A percentile compares a stretch with the other conserved stretches of the same genome.
Conservation (phyloP, 1,140 invertebrate species). For the Maniola jurtina region DNA sequence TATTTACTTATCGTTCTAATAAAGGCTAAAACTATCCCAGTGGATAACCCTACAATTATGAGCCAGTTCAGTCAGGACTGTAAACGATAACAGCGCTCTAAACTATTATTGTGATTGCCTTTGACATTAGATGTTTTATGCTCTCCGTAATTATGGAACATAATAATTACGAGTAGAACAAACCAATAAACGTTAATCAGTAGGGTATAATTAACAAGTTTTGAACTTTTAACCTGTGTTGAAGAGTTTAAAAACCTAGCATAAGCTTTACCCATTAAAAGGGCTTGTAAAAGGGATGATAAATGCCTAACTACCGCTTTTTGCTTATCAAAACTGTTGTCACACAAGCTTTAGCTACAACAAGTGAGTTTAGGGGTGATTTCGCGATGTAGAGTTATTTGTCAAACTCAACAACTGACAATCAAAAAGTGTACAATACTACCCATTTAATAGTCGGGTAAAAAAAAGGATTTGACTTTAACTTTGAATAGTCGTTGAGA, state of each 20-base stretch:
- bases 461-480: too few species aligned
- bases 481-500: too few species aligned
- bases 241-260: not conserved
- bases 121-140: slow-evolving; percentile 19
- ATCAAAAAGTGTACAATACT: too few species aligned
- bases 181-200: slow-evolving; percentile 5
- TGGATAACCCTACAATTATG: slow-evolving; percentile 61
- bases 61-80: slow-evolving; percentile 42
- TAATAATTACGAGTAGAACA: not conserved
- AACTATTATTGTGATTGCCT: slow-evolving; percentile 21
- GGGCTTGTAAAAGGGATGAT: too few species aligned
- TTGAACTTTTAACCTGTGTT: not conserved
- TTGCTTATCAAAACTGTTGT: too few species aligned
- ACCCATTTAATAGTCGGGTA: too few species aligned
- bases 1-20: slow-evolving; percentile 30
- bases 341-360: too few species aligned
- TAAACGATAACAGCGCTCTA: slow-evolving; percentile 37
- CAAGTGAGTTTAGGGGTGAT: too few species aligned
- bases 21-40: slow-evolving; percentile 52
- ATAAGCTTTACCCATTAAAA: too few species aligned
- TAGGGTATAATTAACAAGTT: not conserved
- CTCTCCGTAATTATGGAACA: not conserved
- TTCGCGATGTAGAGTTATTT: too few species aligned
- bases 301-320: too few species aligned
- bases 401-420: too few species aligned